Evolutionary conservation across 1,140 invertebrate species (phyloP), one percentile per base, ranked within the genome.

Genomic region (Dreissena rostriformis): DNA sequence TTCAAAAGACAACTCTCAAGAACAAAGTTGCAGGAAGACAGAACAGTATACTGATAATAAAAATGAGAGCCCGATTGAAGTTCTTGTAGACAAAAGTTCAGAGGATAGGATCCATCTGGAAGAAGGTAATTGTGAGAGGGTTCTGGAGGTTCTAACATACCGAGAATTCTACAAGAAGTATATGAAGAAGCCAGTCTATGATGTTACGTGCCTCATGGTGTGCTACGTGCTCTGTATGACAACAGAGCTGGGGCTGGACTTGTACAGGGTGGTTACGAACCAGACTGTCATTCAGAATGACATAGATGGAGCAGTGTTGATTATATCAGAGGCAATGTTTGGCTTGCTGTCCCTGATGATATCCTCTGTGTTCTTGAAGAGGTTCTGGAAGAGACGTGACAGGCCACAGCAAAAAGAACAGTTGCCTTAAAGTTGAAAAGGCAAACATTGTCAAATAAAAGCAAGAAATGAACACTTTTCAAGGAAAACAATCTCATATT

Each of bases 91-190:
- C n/a, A n/a, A n/a, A n/a, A n/a, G 70, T 72, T 12, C 15, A 52
- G 24, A 72, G 51, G 39, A 19, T 7, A 51, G 53, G 70, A 28
- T 39, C 39, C 2, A 39, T 39, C 4, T 39, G 39, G 39, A 39
- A 39, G 39, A 39, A 39, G 39, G 39, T 39, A 39, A 39, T 39
- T 39, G 39, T 24, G 49, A 39, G 68, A 71, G 11, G 26, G 24
- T 17, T 11, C 6, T 4, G 39, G 39, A 19, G 39, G 29, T 19
- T 11, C 68, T 71, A 39, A 71, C 19, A 14, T 78, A 24, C 52
- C 66, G 52, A 52, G 75, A 78, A 15, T 78, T 67, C 61, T 53
- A 39, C 61, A 78, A 67, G 49, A 78, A 65, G 29, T 67, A 65
- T 65, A 52, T 78, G 65, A 15, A 67, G 39, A 65, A 78, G 67